These are phyloP conservation scores for Podilymbus podiceps DNA, from an alignment of 2,113 vertebrate species.

Conservation along the genomic window DNA sequence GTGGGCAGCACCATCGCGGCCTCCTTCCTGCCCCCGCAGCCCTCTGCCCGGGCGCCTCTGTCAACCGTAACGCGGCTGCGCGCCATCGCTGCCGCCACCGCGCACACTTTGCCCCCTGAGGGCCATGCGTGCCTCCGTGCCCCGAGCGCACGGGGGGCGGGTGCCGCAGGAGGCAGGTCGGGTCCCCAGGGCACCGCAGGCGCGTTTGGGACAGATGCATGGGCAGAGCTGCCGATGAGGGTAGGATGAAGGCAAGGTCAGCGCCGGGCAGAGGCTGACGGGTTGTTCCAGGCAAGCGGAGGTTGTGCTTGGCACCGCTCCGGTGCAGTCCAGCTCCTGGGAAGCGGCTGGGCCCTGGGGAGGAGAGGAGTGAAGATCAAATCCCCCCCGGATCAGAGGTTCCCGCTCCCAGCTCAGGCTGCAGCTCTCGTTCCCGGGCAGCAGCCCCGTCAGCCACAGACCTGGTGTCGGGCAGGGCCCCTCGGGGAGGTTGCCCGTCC, in stretches of 20 bases:
- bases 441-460: too few relatives aligned
- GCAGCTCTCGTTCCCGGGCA: neutral
- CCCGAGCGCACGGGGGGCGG: neutral
- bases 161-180: conserved; percentile 69
- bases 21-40: neutral
- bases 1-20: rapidly evolving
- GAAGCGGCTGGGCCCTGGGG: neutral
- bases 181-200: conserved; percentile 68
- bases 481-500: rapidly evolving
- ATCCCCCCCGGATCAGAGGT: neutral
- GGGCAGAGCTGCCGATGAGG: conserved; percentile 71
- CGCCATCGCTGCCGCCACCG: rapidly evolving
- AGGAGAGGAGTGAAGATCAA: neutral
- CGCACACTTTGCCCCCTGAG: neutral
- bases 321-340: rapidly evolving
- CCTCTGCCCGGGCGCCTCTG: rapidly evolving
- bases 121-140: conserved; percentile 54
- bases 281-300: conserved; percentile 1
- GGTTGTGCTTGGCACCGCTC: neutral
- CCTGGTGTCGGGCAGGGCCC: rapidly evolving
- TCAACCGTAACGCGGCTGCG: rapidly evolving
- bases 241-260: conserved; percentile 66
- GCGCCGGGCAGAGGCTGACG: conserved; percentile 74
- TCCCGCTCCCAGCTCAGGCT: neutral
- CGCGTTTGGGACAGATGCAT: conserved; percentile 67